Evolutionary conservation across 2,888 invertebrate genomes (phyloP), one percentile per base, ranked within the genome.

Genomic region (Volucella inanis): DNA sequence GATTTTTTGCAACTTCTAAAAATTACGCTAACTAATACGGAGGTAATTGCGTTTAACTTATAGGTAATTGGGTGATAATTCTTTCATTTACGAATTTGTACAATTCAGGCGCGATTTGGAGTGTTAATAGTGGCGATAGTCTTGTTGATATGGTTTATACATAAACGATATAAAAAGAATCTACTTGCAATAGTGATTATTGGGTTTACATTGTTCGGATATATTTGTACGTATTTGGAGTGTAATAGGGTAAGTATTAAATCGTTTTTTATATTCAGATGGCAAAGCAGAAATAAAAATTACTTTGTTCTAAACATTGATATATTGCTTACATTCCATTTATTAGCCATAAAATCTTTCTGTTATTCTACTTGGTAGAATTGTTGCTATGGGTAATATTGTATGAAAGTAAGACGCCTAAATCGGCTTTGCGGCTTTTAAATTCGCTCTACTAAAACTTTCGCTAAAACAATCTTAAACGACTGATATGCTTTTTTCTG

Each of bases 201-300:
- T 14, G 39, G 1, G 8, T 71, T 61, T 8, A 1, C 76, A 3
- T 6, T 67, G 14, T 71, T 75, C 41, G 84, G 84, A 49, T 84
- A 84, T 45, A 22, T 79, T 0, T 45, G 9, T 14, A 84, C 67
- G 0, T 84, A 84, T 10, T 2, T 79, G 6, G 84, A 84, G 11
- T 84, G 84, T 31, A 84, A 84, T 18, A 70, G 75, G 6, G 84
- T 84, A 55, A 76, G 79, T 79, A 50, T 14, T 10, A 12, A 41
- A 18, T 15, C 31, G 31, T 6, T 6, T 6, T 31, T 31, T 31
- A 31, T 31, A 31, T 31, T 31, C 31, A 31, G 6, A 6, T 31
- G 31, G 6, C 6, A 31, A 6, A 31, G 31, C 1, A 31, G 31
- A 31, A 31, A 31, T 31, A 31, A 31, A 31, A 31, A 22, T 3